Evolutionary conservation across 2,888 invertebrate species (phyloP).

Genomic region (Hirtodrosophila alboralis): DNA sequence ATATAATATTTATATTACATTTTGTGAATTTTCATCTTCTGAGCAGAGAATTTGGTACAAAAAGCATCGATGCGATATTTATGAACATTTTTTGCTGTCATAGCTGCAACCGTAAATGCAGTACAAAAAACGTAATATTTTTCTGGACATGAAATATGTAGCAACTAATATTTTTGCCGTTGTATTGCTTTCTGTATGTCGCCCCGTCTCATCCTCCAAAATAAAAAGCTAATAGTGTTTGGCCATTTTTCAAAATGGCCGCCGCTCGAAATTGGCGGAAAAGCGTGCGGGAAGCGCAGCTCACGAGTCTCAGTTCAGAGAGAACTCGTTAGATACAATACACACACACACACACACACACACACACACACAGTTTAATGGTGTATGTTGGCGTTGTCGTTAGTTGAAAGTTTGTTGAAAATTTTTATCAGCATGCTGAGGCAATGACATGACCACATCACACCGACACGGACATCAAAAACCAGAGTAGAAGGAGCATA

Average conservation of each 20-base stretch:
- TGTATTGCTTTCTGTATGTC: slow-evolving; percentile 29
- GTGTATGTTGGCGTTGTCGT: slow-evolving; percentile 58
- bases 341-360: slow-evolving; percentile 12
- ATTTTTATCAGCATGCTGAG: slow-evolving; percentile 71
- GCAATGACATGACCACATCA: slow-evolving; percentile 80
- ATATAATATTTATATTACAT: slow-evolving; percentile 42
- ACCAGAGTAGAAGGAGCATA: slow-evolving; percentile 16
- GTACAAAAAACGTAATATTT: slow-evolving; percentile 46
- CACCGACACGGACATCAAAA: slow-evolving; percentile 48
- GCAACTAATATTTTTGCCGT: slow-evolving; percentile 73
- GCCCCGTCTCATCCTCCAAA: background rate
- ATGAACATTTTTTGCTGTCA: slow-evolving; percentile 43
- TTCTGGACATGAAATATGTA: slow-evolving; percentile 74
- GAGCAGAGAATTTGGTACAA: too few relatives aligned
- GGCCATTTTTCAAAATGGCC: slow-evolving; percentile 74
- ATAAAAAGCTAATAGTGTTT: slow-evolving; percentile 76
- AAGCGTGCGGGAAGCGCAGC: slow-evolving; percentile 20
- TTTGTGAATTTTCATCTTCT: slow-evolving; percentile 32
- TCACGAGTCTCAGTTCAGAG: slow-evolving; percentile 5
- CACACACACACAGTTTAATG: slow-evolving; percentile 1
- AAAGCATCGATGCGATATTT: slow-evolving; percentile 14
- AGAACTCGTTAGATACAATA: slow-evolving; percentile 46
- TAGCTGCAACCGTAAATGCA: slow-evolving; percentile 24
- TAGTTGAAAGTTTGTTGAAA: slow-evolving; percentile 76
- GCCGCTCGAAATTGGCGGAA: slow-evolving; percentile 41